phyloP scores from a whole-genome alignment of 2,113 vertebrate genomes.

The Eleginops maclovinus region DNA sequence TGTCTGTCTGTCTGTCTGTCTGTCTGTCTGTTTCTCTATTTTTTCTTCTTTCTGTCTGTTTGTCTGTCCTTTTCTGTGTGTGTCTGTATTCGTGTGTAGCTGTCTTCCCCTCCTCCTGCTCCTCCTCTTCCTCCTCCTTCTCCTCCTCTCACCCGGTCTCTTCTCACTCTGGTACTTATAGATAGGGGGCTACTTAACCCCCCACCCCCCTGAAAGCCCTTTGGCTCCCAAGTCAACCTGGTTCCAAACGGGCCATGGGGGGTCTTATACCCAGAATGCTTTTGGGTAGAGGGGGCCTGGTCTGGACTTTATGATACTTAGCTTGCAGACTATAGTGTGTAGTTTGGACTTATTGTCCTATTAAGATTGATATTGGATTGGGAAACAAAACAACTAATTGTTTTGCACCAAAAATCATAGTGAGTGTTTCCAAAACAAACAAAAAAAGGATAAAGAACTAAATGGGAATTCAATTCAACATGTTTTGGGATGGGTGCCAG shows the following conservation, averaged over 20 bases:
- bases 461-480: background rate
- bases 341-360: background rate
- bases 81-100: constrained; percentile 69
- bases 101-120: constrained; percentile 81
- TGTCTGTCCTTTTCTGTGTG: constrained; percentile 49
- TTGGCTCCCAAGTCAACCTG: background rate
- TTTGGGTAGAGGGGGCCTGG: background rate
- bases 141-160: constrained; percentile 79
- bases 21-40: too few relatives aligned
- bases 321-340: background rate
- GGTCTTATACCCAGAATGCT: background rate
- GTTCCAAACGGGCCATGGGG: background rate
- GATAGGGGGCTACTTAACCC: constrained; percentile 32
- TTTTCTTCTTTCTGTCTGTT: constrained; percentile 52
- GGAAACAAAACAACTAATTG: background rate
- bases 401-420: background rate
- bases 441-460: background rate
- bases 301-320: background rate
- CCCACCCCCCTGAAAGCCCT: background rate
- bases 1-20: constrained; percentile 48
- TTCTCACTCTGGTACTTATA: constrained; percentile 80
- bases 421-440: background rate
- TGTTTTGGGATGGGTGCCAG: constrained; percentile 55
- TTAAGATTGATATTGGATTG: background rate
- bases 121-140: constrained; percentile 76